Base-by-base conservation (phyloP, 2,113 vertebrate species). In the Malurus cyaneus region DNA sequence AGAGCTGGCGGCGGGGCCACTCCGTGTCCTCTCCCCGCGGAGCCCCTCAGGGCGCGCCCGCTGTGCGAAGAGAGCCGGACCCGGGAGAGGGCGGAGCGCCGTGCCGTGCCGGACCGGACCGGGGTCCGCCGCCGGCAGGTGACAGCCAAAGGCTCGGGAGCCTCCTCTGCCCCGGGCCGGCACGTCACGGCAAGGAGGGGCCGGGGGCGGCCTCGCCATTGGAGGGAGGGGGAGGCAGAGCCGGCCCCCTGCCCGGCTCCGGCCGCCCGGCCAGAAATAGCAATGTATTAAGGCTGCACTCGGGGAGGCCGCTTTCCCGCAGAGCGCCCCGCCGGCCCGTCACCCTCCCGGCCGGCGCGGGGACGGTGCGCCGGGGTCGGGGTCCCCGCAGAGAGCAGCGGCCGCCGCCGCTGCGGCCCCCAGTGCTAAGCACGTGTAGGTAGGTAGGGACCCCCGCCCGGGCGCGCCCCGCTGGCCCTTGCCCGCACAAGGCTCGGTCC, bases 171-270 rank as follows among this genome's bases (percentile, higher is more conserved):
- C 96, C 89, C 67, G 66, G 96, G 93, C 85, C 86, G 65, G 67
- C 96, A 96, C 98, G 98, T 98, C 98, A 98, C 87, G 91, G 73
- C 92, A 39, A 92, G 92, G 94, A 93, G 94, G 95, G 96, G 98
- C 96, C 84, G 92, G 88, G 73, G 81, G 92, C 92, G 91, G 96
- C 89, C 92, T 91, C 96, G 79, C 79, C 92, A 90, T 97, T 97
- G 97, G 97, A 96, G 32, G 92, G 76, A 77, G 61, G 82, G 80
- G 88, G 80, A 23, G 46, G 65, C 32, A 94, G 85, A 70, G 95
- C 96, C 97, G 97, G 92, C 97, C 98, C 93, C 96, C 76, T 53
- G 44, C 59, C 60, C 88, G 80, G 95, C 78, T 86, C 88, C 83
- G 44, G 94, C 49, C 47, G 85, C 42, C 76, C 84, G 87, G 84